Evolutionary conservation across 2,888 invertebrate genomes (phyloP).

Genomic region (Nebria brevicollis): DNA sequence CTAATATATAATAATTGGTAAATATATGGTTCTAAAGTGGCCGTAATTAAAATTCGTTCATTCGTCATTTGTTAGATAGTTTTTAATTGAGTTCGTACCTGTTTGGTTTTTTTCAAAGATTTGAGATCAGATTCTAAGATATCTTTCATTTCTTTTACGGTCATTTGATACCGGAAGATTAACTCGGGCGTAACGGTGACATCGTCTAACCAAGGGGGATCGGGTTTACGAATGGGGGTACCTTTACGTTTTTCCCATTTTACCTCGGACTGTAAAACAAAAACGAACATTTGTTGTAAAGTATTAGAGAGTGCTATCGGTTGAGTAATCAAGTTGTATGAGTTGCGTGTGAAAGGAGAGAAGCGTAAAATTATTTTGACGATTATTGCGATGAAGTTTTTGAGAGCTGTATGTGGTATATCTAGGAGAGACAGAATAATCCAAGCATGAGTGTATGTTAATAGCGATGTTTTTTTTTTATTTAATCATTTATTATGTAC

Average conservation of each 20-base stretch:
- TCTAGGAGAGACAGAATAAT: background rate
- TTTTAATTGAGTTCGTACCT: slow-evolving; percentile 60
- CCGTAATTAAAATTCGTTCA: no score
- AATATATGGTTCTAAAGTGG: no score
- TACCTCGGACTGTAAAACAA: slow-evolving; percentile 22
- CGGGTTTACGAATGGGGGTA: slow-evolving; percentile 62
- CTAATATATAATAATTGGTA: no score
- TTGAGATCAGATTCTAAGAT: slow-evolving; percentile 72
- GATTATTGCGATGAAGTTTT: background rate
- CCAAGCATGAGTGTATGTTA: background rate
- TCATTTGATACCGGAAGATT: slow-evolving; percentile 76
- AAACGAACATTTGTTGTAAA: slow-evolving; percentile 15
- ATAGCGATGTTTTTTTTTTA: background rate
- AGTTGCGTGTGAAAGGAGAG: background rate
- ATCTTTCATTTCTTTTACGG: slow-evolving; percentile 67
- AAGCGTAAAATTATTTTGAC: background rate
- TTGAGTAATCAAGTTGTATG: background rate
- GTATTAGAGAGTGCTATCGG: background rate
- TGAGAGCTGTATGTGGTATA: slow-evolving; percentile 1
- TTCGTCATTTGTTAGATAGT: background rate
- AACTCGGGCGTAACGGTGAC: slow-evolving; percentile 74
- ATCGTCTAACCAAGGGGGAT: slow-evolving; percentile 76
- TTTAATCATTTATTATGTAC: background rate
- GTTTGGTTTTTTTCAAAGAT: slow-evolving; percentile 66
- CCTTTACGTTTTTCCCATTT: slow-evolving; percentile 63